Evolutionary conservation across 2,888 invertebrate species (phyloP).

Genomic region (Drosophila infuscata): DNA sequence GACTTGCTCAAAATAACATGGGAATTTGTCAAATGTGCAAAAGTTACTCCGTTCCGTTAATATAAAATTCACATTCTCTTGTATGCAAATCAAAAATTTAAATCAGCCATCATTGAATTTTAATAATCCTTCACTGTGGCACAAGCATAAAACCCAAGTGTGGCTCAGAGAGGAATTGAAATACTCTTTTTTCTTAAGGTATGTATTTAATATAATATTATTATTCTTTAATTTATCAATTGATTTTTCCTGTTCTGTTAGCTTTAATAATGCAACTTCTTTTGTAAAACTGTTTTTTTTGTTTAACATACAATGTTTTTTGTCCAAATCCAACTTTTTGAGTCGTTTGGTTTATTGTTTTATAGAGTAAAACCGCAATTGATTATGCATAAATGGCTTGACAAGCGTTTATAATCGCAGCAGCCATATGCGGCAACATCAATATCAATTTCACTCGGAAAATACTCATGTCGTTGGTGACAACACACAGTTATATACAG

Average conservation of each 20-base stretch:
- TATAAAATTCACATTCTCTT: slow-evolving; percentile 9
- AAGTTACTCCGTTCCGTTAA: slow-evolving; percentile 17
- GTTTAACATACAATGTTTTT: neutral
- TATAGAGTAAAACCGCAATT: slow-evolving; percentile 43
- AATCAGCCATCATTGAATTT: slow-evolving; percentile 33
- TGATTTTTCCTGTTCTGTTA: too few relatives aligned
- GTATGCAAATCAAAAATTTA: neutral
- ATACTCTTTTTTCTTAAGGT: slow-evolving; percentile 16
- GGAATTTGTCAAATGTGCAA: slow-evolving; percentile 38
- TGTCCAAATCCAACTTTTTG: too few relatives aligned
- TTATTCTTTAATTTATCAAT: neutral
- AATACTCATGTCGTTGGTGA: slow-evolving; percentile 57
- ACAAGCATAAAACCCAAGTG: slow-evolving; percentile 36
- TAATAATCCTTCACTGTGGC: slow-evolving; percentile 42
- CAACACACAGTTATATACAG: slow-evolving; percentile 28
- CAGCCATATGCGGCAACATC: slow-evolving; percentile 20
- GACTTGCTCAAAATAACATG: slow-evolving; percentile 2
- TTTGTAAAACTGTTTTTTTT: neutral
- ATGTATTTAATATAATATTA: neutral
- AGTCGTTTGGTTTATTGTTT: neutral
- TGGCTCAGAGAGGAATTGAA: neutral
- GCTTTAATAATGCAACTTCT: neutral
- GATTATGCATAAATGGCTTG: slow-evolving; percentile 62
- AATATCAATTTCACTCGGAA: slow-evolving; percentile 46
- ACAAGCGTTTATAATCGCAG: slow-evolving; percentile 49